Evolutionary conservation across 2,797 vertebrate species (phyloP).

Genomic region (Cottoperca gobio): DNA sequence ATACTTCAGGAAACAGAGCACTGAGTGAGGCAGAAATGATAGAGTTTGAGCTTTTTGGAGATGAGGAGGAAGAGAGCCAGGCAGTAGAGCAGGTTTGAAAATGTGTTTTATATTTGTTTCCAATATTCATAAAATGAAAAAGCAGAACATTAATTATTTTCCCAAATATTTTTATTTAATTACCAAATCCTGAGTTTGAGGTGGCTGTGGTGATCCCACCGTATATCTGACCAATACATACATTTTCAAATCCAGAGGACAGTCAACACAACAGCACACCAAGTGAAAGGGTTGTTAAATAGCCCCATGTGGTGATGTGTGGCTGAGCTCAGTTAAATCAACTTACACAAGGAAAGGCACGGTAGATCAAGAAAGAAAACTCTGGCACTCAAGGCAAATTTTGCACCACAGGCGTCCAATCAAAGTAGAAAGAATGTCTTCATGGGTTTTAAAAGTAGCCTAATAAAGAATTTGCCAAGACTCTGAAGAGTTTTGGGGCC

Average conservation of each 20-base stretch:
- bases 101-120: no score
- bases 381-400: neutral
- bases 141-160: no score
- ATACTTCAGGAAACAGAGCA: no score
- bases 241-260: neutral
- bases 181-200: neutral
- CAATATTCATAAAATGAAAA: no score
- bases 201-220: neutral
- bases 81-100: no score
- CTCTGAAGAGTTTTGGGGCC: neutral
- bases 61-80: no score
- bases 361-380: slow-evolving; percentile 1
- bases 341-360: neutral
- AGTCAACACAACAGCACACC: neutral
- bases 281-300: neutral
- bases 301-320: neutral
- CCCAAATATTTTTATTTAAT: no score
- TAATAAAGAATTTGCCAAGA: neutral
- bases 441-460: slow-evolving; percentile 15
- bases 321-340: neutral
- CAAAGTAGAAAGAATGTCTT: slow-evolving; percentile 5
- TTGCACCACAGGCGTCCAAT: slow-evolving; percentile 9
- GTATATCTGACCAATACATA: neutral
- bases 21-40: no score
- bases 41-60: no score